Conservation (phyloP, 2,113 vertebrate genomes). For the Ahaetulla prasina region DNA sequence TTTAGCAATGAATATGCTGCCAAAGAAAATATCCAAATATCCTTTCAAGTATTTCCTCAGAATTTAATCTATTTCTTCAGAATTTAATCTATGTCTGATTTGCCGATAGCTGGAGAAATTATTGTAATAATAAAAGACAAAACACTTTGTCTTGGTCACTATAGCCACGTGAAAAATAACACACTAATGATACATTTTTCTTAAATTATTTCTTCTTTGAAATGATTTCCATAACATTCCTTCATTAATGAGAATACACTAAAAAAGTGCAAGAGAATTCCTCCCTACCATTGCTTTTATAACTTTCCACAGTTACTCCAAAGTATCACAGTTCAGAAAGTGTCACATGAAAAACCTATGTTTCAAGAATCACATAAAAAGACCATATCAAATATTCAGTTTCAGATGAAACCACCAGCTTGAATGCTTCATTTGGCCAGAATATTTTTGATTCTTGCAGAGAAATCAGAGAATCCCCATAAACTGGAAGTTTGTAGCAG, state of each 20-base stretch:
- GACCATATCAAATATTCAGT: not conserved
- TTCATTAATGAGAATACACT: not conserved
- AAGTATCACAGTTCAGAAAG: not conserved
- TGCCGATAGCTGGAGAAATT: not conserved
- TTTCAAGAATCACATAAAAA: not conserved
- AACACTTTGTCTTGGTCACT: not conserved
- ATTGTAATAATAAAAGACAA: not conserved
- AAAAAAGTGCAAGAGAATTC: not conserved
- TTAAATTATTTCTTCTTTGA: not conserved
- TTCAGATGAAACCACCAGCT: not conserved
- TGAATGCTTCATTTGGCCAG: not conserved
- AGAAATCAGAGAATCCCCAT: constrained; percentile 11
- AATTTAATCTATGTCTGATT: not conserved
- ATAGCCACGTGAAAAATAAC: not conserved
- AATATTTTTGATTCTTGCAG: not conserved
- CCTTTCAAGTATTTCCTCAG: not conserved
- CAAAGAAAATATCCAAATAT: not conserved
- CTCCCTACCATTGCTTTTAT: not conserved
- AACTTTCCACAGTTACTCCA: not conserved
- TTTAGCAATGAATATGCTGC: not conserved
- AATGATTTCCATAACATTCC: not conserved
- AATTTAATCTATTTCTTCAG: not conserved
- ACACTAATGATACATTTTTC: not conserved
- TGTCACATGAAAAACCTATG: not conserved
- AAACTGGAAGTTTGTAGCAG: constrained; percentile 45